Evolutionary conservation across 2,888 invertebrate species (phyloP).

Genomic region (Platerodrilus igneus): DNA sequence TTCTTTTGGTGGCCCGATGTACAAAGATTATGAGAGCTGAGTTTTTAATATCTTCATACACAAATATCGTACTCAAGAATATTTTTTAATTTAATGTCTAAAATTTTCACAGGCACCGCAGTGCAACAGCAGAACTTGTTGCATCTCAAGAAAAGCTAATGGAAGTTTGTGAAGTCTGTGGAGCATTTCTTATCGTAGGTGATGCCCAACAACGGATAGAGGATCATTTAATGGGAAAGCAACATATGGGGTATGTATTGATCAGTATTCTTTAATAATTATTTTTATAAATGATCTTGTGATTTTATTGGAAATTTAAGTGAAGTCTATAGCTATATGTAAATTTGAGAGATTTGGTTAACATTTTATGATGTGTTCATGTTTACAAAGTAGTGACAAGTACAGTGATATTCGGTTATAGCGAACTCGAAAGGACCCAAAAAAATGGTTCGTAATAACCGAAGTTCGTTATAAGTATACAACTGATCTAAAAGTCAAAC

Average conservation of each 20-base stretch:
- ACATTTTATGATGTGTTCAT: no score
- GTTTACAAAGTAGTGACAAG: no score
- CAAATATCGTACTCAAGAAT: background rate
- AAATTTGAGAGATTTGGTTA: no score
- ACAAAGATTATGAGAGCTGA: constrained; percentile 19
- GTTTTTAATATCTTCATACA: background rate
- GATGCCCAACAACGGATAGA: constrained; percentile 97
- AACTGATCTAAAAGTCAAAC: no score
- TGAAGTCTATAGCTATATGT: no score
- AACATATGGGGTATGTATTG: constrained; percentile 96
- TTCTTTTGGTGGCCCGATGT: constrained; percentile 7
- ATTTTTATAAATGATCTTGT: no score
- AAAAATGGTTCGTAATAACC: no score
- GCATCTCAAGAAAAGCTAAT: constrained; percentile 94
- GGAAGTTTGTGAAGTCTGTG: constrained; percentile 98
- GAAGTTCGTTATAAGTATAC: no score
- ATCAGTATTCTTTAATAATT: no score
- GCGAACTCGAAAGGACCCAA: no score
- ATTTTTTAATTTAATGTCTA: constrained; percentile 10
- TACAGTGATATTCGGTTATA: no score
- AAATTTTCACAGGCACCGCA: constrained; percentile 58
- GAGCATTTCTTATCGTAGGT: constrained; percentile 97
- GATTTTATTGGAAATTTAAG: no score
- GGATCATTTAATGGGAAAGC: constrained; percentile 97
- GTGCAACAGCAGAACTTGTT: constrained; percentile 75